Conservation (phyloP, 2,888 invertebrate genomes). For the Crioceris asparagi region DNA sequence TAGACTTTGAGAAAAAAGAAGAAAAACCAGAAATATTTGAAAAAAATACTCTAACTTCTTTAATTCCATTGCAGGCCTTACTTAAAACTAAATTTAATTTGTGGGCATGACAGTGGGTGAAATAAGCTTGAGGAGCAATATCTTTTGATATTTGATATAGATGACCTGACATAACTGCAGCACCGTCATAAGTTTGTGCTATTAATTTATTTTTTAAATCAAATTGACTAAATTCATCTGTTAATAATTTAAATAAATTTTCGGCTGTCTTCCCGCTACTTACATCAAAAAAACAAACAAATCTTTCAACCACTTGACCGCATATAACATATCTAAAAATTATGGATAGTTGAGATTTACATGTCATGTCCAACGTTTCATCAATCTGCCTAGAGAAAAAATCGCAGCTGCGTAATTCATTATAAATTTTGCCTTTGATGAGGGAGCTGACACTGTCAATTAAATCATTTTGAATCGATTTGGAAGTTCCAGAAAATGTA, state of each 20-base stretch:
- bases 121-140: slow-evolving; percentile 18
- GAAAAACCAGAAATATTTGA: slow-evolving; percentile 14
- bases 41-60: slow-evolving; percentile 16
- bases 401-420: slow-evolving; percentile 7
- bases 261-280: slow-evolving; percentile 14
- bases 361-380: slow-evolving; percentile 17
- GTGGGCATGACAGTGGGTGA: slow-evolving; percentile 23
- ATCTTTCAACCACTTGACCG: slow-evolving; percentile 23
- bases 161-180: slow-evolving; percentile 21
- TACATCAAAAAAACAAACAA: slow-evolving; percentile 25
- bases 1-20: slow-evolving; percentile 19
- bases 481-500: slow-evolving; percentile 9
- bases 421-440: background rate
- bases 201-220: slow-evolving; percentile 23
- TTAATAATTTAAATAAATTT: slow-evolving; percentile 18
- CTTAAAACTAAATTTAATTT: slow-evolving; percentile 20
- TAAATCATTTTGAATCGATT: slow-evolving; percentile 15
- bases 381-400: slow-evolving; percentile 13
- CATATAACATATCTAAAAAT: slow-evolving; percentile 23
- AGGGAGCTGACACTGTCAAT: slow-evolving; percentile 8
- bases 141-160: slow-evolving; percentile 25
- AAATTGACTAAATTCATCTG: slow-evolving; percentile 18
- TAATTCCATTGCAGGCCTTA: slow-evolving; percentile 10
- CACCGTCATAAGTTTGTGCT: slow-evolving; percentile 27
- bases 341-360: slow-evolving; percentile 21